Evolutionary conservation across 2,797 vertebrate genomes (phyloP).

Genomic region (Chelmon rostratus): DNA sequence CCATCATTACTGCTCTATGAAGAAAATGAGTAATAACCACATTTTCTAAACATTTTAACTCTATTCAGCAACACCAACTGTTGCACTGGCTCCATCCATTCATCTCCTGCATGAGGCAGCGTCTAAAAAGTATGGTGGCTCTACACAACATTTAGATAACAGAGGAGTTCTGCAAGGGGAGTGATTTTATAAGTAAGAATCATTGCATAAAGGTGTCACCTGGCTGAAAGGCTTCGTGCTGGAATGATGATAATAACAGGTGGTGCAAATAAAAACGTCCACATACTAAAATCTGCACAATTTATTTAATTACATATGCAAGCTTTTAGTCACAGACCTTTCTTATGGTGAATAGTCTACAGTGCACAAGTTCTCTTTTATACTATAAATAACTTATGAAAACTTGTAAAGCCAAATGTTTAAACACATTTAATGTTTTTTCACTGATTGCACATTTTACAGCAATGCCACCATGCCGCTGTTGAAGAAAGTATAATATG

Average conservation of each 20-base stretch:
- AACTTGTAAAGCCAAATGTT: constrained; percentile 23
- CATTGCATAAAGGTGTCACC: background rate
- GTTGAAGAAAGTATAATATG: constrained; percentile 22
- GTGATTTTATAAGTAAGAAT: background rate
- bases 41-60: no score
- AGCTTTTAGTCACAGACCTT: background rate
- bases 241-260: background rate
- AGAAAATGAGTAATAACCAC: no score
- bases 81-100: no score
- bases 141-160: no score
- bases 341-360: background rate
- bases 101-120: no score
- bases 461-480: constrained; percentile 15
- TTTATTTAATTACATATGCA: background rate
- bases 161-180: background rate
- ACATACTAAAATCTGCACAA: background rate
- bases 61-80: no score
- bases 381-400: constrained; percentile 18
- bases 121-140: no score
- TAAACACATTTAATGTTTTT: constrained; percentile 47
- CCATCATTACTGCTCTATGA: no score
- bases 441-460: constrained; percentile 51
- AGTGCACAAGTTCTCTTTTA: background rate
- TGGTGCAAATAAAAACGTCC: background rate
- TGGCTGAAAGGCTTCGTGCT: background rate